Percentiles rank a stretch among this genome's conserved stretches.
phyloP scores from a whole-genome alignment of 2,888 invertebrate genomes.

The Protonemura montana region DNA sequence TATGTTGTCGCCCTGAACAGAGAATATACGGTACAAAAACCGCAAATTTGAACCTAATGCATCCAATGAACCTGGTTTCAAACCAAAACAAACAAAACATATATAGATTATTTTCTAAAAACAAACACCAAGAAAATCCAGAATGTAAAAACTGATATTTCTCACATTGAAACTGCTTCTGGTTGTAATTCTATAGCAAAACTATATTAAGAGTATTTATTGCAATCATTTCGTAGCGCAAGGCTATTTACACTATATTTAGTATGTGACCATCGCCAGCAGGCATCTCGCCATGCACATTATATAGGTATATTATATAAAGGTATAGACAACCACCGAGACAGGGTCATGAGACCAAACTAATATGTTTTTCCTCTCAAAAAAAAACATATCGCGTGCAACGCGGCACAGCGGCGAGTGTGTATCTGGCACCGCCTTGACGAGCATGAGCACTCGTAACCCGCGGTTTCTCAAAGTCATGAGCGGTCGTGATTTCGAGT shows the following conservation, averaged over 20 bases:
- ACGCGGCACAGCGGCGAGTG: neutral
- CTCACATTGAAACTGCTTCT: neutral
- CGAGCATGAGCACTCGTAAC: neutral
- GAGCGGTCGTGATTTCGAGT: constrained; percentile 37
- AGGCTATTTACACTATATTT: constrained; percentile 7
- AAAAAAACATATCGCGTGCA: constrained; percentile 13
- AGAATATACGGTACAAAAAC: no score
- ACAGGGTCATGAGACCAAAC: neutral
- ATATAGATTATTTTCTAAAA: no score
- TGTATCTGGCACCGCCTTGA: constrained; percentile 25
- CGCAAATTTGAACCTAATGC: no score
- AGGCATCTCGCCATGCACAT: neutral
- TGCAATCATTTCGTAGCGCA: neutral
- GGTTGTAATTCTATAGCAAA: neutral
- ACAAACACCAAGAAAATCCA: neutral
- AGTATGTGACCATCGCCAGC: neutral
- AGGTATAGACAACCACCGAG: neutral
- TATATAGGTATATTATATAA: neutral
- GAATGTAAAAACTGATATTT: neutral
- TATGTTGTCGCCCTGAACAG: no score
- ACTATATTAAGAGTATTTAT: neutral
- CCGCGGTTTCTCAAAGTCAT: constrained; percentile 31
- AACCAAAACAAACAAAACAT: no score
- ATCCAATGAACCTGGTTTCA: no score
- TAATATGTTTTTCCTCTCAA: constrained; percentile 21